These are phyloP conservation scores for Benitochromis conjunctus DNA, from an alignment of 2,113 vertebrate genomes.

Conservation along the genomic window DNA sequence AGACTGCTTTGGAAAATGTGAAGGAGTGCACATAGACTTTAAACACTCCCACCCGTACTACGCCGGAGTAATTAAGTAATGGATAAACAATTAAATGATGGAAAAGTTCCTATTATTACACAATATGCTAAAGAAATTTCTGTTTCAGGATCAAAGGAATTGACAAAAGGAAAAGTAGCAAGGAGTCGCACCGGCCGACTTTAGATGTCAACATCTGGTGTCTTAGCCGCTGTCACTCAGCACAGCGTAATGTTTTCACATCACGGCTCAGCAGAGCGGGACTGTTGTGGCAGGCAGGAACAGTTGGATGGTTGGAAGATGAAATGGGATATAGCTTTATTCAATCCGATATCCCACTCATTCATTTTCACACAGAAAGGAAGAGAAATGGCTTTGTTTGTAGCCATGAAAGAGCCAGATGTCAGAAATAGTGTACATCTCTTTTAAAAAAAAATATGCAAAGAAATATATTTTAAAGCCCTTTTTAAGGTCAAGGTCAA, in stretches of 20 bases:
- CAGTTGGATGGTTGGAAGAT: slow-evolving; percentile 8
- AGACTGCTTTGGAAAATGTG: not conserved
- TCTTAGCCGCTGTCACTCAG: slow-evolving; percentile 34
- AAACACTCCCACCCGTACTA: not conserved
- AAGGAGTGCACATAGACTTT: not conserved
- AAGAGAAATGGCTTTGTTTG: not conserved
- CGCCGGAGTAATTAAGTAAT: not conserved
- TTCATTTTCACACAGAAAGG: not conserved
- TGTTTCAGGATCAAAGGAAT: slow-evolving; percentile 11
- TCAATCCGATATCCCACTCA: not conserved
- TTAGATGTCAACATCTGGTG: slow-evolving; percentile 37
- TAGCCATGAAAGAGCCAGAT: not conserved
- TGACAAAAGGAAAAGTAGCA: not conserved
- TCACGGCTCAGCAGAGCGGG: slow-evolving; percentile 20
- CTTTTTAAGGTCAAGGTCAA: too few species aligned
- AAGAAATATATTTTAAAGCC: too few species aligned
- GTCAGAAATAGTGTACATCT: not conserved
- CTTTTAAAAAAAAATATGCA: not conserved
- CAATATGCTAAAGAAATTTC: not conserved
- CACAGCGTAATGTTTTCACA: slow-evolving; percentile 26
- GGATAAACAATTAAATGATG: not conserved
- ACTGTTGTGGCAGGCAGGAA: slow-evolving; percentile 1
- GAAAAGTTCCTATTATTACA: not conserved
- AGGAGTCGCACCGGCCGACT: not conserved
- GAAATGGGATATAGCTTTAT: not conserved